Percentiles rank a stretch among this genome's conserved stretches.
Conservation (phyloP, 2,888 invertebrate species). For the Hydropsyche betteni region DNA sequence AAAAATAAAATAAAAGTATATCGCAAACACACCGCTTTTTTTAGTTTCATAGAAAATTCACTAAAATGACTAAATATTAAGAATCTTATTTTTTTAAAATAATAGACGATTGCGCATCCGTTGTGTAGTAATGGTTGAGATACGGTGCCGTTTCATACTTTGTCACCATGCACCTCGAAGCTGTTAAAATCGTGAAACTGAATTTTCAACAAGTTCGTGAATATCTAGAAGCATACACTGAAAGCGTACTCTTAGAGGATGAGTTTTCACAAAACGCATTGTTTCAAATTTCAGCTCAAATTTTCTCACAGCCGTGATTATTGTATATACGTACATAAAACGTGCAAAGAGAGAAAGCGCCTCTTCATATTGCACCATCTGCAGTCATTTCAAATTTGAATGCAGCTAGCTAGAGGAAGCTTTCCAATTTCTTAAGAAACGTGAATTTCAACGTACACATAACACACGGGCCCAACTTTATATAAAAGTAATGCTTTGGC, state of each 20-base stretch:
- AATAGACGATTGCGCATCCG: too few relatives aligned
- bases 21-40: too few relatives aligned
- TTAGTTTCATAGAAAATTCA: too few relatives aligned
- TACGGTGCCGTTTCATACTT: too few relatives aligned
- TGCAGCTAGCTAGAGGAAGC: background rate
- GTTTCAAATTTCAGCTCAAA: slow-evolving; percentile 3
- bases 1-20: too few relatives aligned
- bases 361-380: slow-evolving; percentile 9
- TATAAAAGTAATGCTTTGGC: background rate
- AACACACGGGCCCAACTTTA: background rate
- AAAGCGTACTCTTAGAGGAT: background rate
- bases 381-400: slow-evolving; percentile 4
- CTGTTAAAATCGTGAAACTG: background rate
- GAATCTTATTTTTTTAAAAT: too few relatives aligned
- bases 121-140: too few relatives aligned
- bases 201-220: background rate
- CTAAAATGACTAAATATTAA: too few relatives aligned
- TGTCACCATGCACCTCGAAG: too few relatives aligned
- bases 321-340: background rate
- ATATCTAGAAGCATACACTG: background rate
- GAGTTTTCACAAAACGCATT: background rate
- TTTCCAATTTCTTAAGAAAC: slow-evolving; percentile 5
- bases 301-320: slow-evolving; percentile 3
- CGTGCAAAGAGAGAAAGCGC: background rate
- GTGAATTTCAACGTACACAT: background rate